Percentiles rank a stretch among this genome's conserved stretches.
phyloP scores from a whole-genome alignment of 2,888 invertebrate genomes.

The Phytoseiulus persimilis region DNA sequence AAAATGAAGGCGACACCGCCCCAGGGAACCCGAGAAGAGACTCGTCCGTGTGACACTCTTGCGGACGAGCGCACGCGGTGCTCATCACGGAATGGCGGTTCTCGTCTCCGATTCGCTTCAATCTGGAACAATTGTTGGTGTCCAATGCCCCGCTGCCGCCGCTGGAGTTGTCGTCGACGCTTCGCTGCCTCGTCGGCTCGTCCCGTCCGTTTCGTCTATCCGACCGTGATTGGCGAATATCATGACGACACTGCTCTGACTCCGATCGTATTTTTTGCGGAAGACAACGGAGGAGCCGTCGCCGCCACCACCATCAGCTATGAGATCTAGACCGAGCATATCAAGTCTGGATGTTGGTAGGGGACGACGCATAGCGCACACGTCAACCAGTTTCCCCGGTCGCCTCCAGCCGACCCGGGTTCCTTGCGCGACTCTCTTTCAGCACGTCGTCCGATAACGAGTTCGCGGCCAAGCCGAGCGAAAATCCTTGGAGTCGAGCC shows the following conservation, averaged over 20 bases:
- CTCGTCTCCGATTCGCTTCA: not conserved
- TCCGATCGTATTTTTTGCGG: constrained; percentile 5
- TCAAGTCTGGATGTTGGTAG: not conserved
- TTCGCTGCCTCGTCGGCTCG: not conserved
- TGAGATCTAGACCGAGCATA: not conserved
- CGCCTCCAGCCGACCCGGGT: not conserved
- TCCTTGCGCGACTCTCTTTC: no score
- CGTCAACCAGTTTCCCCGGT: not conserved
- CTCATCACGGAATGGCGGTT: not conserved
- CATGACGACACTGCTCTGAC: not conserved
- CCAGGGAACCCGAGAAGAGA: not conserved
- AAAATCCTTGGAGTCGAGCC: no score
- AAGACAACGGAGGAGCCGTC: not conserved
- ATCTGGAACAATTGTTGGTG: constrained; percentile 5
- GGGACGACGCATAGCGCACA: not conserved
- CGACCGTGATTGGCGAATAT: not conserved
- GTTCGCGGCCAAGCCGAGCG: no score
- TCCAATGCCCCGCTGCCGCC: not conserved
- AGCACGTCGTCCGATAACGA: no score
- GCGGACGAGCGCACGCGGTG: not conserved
- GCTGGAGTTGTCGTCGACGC: not conserved
- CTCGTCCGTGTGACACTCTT: not conserved
- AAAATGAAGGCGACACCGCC: not conserved
- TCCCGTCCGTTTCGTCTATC: not conserved
- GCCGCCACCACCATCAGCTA: not conserved